These are phyloP conservation scores for Drosophila subpulchrella DNA, from an alignment of 1,140 invertebrate genomes.

Conservation along the genomic window DNA sequence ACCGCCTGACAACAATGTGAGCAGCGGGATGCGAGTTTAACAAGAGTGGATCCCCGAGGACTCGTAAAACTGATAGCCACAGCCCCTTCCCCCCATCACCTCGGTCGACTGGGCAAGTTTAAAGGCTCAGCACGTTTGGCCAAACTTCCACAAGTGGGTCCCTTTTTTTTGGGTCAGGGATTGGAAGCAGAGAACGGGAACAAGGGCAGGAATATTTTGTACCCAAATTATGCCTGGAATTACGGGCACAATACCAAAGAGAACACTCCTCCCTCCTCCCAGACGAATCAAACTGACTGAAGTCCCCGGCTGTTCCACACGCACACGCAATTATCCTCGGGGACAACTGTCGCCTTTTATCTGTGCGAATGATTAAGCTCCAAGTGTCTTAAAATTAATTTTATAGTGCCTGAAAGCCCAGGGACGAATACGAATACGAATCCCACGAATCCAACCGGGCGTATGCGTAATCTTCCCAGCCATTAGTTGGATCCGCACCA, in stretches of 20 bases:
- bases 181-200: slow-evolving; percentile 18
- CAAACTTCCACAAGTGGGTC: slow-evolving; percentile 71
- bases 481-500: slow-evolving; percentile 55
- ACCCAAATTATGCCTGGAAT: slow-evolving; percentile 78
- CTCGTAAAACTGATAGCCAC: slow-evolving; percentile 78
- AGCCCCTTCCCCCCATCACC: background rate
- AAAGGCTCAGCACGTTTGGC: slow-evolving; percentile 74
- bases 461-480: slow-evolving; percentile 53
- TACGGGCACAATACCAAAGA: slow-evolving; percentile 6
- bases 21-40: slow-evolving; percentile 61
- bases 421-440: slow-evolving; percentile 8
- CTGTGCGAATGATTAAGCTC: slow-evolving; percentile 75
- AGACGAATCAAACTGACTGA: slow-evolving; percentile 20
- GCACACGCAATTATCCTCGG: slow-evolving; percentile 75
- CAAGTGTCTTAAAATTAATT: slow-evolving; percentile 80
- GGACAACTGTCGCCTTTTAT: slow-evolving; percentile 79
- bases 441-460: slow-evolving; percentile 5
- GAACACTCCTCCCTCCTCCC: background rate
- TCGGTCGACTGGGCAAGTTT: slow-evolving; percentile 41
- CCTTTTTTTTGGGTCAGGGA: slow-evolving; percentile 8
- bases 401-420: slow-evolving; percentile 58
- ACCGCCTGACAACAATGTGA: slow-evolving; percentile 30
- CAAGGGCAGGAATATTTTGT: slow-evolving; percentile 64
- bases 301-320: slow-evolving; percentile 50
- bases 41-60: slow-evolving; percentile 72